phyloP scores from a whole-genome alignment of 2,888 invertebrate species.

The Allophyes oxyacanthae region DNA sequence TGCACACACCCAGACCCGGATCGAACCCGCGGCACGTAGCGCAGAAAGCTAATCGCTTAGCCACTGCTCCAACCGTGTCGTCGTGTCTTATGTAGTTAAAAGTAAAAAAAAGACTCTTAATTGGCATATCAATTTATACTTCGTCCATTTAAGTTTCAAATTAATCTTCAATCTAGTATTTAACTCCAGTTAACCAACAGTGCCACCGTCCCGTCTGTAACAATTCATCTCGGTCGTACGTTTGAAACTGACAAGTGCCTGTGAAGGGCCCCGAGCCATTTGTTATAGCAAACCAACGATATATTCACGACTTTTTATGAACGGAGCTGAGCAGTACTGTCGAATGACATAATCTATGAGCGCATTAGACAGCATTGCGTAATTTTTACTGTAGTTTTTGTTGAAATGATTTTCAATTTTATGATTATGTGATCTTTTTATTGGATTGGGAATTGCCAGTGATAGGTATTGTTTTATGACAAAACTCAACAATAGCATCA shows the following conservation, averaged over 20 bases:
- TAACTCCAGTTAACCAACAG: slow-evolving; percentile 44
- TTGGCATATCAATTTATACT: background rate
- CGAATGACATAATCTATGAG: slow-evolving; percentile 57
- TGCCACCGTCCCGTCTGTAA: slow-evolving; percentile 50
- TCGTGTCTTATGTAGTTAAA: too few relatives aligned
- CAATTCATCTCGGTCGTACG: slow-evolving; percentile 69
- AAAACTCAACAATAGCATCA: too few relatives aligned
- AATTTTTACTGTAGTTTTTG: slow-evolving; percentile 36
- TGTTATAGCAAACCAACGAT: slow-evolving; percentile 65
- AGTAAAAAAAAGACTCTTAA: too few relatives aligned
- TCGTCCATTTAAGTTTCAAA: background rate
- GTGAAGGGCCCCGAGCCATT: slow-evolving; percentile 61
- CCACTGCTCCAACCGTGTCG: too few relatives aligned
- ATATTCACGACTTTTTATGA: slow-evolving; percentile 65
- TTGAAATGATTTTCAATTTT: background rate
- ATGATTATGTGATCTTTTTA: slow-evolving; percentile 1
- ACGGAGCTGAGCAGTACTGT: slow-evolving; percentile 39
- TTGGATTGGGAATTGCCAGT: background rate
- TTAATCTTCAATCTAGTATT: slow-evolving; percentile 1
- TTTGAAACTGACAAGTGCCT: slow-evolving; percentile 69
- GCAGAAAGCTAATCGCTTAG: too few relatives aligned
- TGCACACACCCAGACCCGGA: too few relatives aligned
- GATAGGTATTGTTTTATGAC: too few relatives aligned
- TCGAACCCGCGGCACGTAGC: too few relatives aligned
- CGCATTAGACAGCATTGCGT: slow-evolving; percentile 33